Evolutionary conservation across 2,888 invertebrate genomes (phyloP), one percentile per base, ranked within the genome.

Genomic region (Andrena dorsata): DNA sequence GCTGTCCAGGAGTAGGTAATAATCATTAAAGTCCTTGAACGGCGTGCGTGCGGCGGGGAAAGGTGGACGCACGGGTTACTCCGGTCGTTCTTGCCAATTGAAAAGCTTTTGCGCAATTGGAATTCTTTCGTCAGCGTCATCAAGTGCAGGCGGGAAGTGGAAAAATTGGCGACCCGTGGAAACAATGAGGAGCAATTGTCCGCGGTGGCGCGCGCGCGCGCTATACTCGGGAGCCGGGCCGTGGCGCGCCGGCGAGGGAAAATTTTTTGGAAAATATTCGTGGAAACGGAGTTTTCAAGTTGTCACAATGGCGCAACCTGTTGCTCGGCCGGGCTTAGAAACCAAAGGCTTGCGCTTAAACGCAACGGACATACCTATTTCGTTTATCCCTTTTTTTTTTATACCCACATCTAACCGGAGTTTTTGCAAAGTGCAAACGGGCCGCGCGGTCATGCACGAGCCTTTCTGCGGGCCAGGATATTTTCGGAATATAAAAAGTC

Each of bases 291-390:
- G 86, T 87, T 87, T 88, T 88, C 89, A 86, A 88, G 89, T 87
- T 84, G 73, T 84, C 88, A 88, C 89, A 88, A 88, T 87, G 89
- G 87, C 89, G 84, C 88, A 88, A 88, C 88, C 88, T 88, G 88
- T 88, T 88, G 88, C 88, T 68, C 89, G 70, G 56, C 70, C 81
- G 89, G 86, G 89, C 87, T 89, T 88, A 89, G 89, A 89, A 88
- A 83, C 89, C 87, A 87, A 88, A 83, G 86, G 88, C 85, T 88
- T 79, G 88, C 85, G 87, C 76, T 88, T 87, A 88, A 86, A 88
- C 85, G 88, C 84, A 88, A 88, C 85, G 83, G 85, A 88, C 86
- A 80, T 77, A 84, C 77, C 77, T 77, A 72, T 74, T 80, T 80
- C 80, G 71, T 80, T 80, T 61, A 60, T n/a, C 53, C 23, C 53